Conservation (phyloP, 2,888 invertebrate genomes). For the Xestoiulus laeticollis region DNA sequence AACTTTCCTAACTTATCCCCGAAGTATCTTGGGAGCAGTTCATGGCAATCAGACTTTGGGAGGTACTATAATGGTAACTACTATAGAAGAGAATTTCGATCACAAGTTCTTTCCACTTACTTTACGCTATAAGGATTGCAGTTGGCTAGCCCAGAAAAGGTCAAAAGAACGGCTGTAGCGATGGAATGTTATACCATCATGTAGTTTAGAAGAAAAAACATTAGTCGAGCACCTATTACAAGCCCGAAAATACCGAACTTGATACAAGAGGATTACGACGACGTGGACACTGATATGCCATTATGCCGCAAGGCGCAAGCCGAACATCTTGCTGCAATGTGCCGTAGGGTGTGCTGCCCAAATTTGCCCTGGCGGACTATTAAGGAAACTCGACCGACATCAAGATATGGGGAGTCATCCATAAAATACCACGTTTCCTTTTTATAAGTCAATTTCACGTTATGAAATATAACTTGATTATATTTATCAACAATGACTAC, state of each 20-base stretch:
- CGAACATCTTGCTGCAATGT: constrained; percentile 11
- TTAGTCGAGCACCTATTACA: background rate
- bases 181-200: background rate
- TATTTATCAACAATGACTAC: too few species aligned
- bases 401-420: constrained; percentile 5
- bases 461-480: too few species aligned
- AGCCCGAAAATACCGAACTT: background rate
- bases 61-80: background rate
- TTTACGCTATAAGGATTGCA: background rate
- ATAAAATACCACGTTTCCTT: background rate
- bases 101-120: constrained; percentile 34
- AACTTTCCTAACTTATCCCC: background rate
- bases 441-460: too few species aligned
- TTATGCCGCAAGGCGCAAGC: too few species aligned
- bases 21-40: constrained; percentile 1
- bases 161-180: background rate
- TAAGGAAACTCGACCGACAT: background rate
- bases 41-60: background rate
- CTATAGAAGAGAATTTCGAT: background rate
- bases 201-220: background rate
- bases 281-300: constrained; percentile 20
- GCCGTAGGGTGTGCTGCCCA: constrained; percentile 17
- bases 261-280: constrained; percentile 5
- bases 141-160: constrained; percentile 1
- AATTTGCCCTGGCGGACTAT: background rate